These are phyloP conservation scores for Crenichthys baileyi DNA, from an alignment of 2,797 vertebrate genomes.

Conservation along the genomic window DNA sequence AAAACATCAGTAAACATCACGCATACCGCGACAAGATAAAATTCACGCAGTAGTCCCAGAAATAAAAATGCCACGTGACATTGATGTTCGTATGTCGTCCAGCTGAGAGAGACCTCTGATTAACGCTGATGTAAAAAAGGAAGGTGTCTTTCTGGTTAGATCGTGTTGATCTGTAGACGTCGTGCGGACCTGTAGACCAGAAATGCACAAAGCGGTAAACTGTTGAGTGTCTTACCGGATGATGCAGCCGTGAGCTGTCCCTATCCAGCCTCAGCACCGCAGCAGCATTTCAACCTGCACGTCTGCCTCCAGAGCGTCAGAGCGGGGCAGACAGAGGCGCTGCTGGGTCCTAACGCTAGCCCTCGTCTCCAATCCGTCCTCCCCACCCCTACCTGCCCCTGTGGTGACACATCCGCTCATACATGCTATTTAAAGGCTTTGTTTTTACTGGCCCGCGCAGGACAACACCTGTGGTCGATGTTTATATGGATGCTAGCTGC, in stretches of 20 bases:
- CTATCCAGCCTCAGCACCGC: slow-evolving; percentile 46
- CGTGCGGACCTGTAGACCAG: too few species aligned
- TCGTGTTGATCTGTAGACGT: too few species aligned
- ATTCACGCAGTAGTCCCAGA: neutral
- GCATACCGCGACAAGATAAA: neutral
- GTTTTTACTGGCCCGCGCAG: slow-evolving; percentile 7
- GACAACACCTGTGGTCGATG: neutral
- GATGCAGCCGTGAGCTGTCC: slow-evolving; percentile 28
- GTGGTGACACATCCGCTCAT: too few species aligned
- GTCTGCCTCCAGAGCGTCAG: slow-evolving; percentile 38
- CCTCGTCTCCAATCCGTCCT: too few species aligned
- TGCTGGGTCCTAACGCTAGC: slow-evolving; percentile 63
- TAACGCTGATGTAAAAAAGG: neutral
- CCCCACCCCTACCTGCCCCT: neutral
- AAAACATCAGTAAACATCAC: neutral
- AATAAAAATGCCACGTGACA: neutral
- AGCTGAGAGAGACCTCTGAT: neutral
- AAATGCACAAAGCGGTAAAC: neutral
- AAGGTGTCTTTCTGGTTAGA: neutral
- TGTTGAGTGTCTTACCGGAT: slow-evolving; percentile 48
- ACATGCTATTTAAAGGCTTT: neutral
- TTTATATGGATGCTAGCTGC: neutral
- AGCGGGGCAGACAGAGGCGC: neutral
- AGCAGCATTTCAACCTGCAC: slow-evolving; percentile 38
- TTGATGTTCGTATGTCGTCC: neutral